Evolutionary conservation across 2,797 vertebrate species (phyloP), one percentile per base, ranked within the genome.

Genomic region (Syngnathus rostellatus): DNA sequence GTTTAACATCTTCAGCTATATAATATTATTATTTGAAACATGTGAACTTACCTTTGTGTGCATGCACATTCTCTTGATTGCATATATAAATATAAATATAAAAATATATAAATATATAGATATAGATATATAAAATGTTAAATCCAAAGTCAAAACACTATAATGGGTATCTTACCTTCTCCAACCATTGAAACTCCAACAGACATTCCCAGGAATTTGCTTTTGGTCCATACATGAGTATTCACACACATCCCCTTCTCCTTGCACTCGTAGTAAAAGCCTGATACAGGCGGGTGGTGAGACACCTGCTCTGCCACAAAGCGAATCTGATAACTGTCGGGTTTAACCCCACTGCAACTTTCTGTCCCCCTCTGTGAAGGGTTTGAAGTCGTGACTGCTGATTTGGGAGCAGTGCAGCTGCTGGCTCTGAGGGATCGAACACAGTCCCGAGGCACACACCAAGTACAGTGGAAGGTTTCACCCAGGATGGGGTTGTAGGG

Each of bases 401-500:
- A 51, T 64, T 37, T 62, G 23, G 65, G 54, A 64, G 21, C 69
- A 1, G 61, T 11, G 8, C 54, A 63, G 53, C 41, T 68, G 38
- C 53, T 53, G 6, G 63, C 64, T 65, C 71, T 68, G 50, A 67
- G 73, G 50, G 66, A 21, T 9, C 46, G 66, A 23, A 61, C 66
- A 5, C 19, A 46, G 77, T 96, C 93, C 82, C 86, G 88, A 57
- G 94, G 94, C 19, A 98, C 93, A 54, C 94, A 90, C 96, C 96
- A 98, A 0, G 95, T 96, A 77, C 96, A 98, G 77, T 93, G 94
- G 81, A 98, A 98, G 0, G 90, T 95, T 91, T 98, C 96, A 0
- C 95, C 96, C 64, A 97, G 90, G 63, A 94, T 89, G 1, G 96
- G 96, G 89, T 98, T 98, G 83, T 98, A 98, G 75, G 96, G 96